Percentiles rank a stretch among this genome's conserved stretches.
Conservation (phyloP, 2,113 vertebrate species). For the Arenaria interpres region DNA sequence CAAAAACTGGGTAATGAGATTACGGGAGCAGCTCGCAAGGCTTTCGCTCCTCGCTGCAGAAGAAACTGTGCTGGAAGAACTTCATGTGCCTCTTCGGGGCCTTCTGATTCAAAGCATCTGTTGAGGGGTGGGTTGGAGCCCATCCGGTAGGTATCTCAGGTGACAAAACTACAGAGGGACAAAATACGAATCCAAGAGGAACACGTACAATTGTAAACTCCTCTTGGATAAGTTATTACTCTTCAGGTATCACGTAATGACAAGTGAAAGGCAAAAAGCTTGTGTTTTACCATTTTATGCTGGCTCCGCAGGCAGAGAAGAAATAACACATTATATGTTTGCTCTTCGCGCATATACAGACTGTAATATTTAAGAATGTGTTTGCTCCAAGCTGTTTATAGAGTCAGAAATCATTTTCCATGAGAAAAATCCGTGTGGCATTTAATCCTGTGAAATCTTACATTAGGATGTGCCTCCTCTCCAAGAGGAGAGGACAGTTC, state of each 20-base stretch:
- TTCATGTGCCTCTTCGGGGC: rapidly evolving
- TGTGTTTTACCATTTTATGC: not conserved
- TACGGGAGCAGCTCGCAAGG: not conserved
- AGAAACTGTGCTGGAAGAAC: not conserved
- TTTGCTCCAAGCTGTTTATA: not conserved
- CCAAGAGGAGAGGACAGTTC: not conserved
- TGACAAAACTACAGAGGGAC: not conserved
- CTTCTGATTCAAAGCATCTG: not conserved
- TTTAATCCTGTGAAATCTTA: not conserved
- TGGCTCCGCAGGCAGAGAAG: not conserved
- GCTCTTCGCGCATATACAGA: not conserved
- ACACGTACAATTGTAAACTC: rapidly evolving
- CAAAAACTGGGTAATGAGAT: slow-evolving; percentile 26
- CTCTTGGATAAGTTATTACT: not conserved
- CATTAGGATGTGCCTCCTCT: not conserved
- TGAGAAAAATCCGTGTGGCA: not conserved
- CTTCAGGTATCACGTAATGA: not conserved
- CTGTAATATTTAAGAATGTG: not conserved
- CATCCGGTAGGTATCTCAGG: not conserved
- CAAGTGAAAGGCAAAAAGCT: not conserved
- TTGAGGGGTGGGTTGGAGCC: not conserved
- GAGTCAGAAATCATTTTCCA: not conserved
- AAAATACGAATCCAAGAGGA: not conserved
- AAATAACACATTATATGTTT: not conserved
- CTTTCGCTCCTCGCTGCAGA: not conserved